Evolutionary conservation across 2,888 invertebrate species (phyloP), one percentile per base, ranked within the genome.

Genomic region (Ceramica pisi): DNA sequence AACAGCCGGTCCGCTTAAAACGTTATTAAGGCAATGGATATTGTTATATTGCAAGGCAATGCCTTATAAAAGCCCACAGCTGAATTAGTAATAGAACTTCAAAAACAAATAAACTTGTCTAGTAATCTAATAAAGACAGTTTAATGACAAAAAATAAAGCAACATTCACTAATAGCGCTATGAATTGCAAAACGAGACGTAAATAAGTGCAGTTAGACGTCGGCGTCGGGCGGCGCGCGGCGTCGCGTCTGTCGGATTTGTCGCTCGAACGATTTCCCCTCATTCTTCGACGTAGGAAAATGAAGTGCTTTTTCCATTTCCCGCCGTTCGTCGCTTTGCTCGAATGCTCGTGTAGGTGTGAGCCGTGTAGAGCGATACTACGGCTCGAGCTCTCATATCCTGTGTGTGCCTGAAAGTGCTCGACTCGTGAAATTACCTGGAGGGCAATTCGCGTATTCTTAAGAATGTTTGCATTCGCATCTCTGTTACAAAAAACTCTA

Each of bases 281-380:
- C 63, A 79, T 78, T 84, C 80, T 80, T 83, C 74, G 64, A 63
- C 69, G 76, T 77, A 80, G 76, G 73, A 81, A 78, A 85, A 80
- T 76, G 81, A 82, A 84, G 75, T 71, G 83, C 82, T 82, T 82
- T 87, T 87, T 86, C 84, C 84, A 88, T 88, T 88, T 87, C 87
- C 86, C 81, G 81, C 62, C 66, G 71, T 69, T 68, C 61, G 76
- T 72, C 64, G 64, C 66, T 65, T 71, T 60, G 63, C 66, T 71
- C 46, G 21, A 61, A 71, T 55, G 21, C 71, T 66, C 67, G 72
- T 68, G 71, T 71, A 67, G 57, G 61, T 78, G 68, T 66, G 56
- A 65, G 66, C 67, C 62, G 77, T 68, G 35, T 70, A 74, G 35
- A 74, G 70, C 67, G 62, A 66, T 71, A 75, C 73, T 72, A 69